Percentiles rank a stretch among this genome's conserved stretches.
Evolutionary conservation across 2,797 vertebrate species (phyloP).

Genomic region (Squalus acanthias): DNA sequence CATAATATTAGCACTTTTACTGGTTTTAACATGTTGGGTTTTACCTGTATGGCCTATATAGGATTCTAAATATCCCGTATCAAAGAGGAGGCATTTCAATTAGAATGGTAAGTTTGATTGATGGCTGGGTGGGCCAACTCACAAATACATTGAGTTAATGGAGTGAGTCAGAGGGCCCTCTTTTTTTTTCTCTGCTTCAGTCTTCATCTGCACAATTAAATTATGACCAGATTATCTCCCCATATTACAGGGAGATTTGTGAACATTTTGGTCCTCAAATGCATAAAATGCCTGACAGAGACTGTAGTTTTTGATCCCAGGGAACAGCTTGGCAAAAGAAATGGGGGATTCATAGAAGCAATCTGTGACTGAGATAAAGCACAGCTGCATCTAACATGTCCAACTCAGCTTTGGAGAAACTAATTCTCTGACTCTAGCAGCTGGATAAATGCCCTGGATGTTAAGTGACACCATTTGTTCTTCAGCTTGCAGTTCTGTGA

Average conservation of each 20-base stretch:
- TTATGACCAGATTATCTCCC: background rate
- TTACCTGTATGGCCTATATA: no score
- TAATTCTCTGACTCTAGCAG: no score
- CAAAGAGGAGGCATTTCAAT: background rate
- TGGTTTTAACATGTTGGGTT: no score
- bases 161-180: no score
- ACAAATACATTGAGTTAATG: background rate
- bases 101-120: background rate
- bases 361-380: no score
- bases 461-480: no score
- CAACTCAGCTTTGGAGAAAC: no score
- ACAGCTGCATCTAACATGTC: no score
- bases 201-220: background rate
- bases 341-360: background rate
- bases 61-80: background rate
- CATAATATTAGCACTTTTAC: no score
- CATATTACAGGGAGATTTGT: background rate
- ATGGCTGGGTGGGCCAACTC: background rate
- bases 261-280: background rate
- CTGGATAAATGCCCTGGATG: no score
- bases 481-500: no score
- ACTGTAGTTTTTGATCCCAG: background rate
- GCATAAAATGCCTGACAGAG: background rate
- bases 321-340: background rate
- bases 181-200: background rate